Percentiles rank a stretch among this genome's conserved stretches.
Conservation (phyloP, 2,888 invertebrate species). For the Glaucopsyche alexis region DNA sequence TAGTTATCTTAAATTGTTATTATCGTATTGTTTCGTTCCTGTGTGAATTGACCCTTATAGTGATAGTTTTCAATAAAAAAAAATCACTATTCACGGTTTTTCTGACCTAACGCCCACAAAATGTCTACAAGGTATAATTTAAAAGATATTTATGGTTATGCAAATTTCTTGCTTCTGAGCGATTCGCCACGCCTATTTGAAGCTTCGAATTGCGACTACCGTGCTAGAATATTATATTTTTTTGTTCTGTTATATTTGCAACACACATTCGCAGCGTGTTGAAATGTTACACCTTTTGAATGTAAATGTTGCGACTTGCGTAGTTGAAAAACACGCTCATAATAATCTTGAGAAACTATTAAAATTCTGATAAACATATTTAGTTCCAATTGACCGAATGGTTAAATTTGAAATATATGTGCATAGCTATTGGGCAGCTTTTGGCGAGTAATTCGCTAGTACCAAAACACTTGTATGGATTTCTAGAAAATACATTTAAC, state of each 20-base stretch:
- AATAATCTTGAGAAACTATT: not conserved
- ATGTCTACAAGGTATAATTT: not conserved
- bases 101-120: not conserved
- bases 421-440: no score
- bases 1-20: no score
- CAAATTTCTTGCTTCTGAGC: slow-evolving; percentile 22
- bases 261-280: not conserved
- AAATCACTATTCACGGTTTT: not conserved
- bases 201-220: not conserved
- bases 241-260: not conserved
- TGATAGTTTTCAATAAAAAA: not conserved
- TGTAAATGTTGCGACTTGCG: slow-evolving; percentile 2
- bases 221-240: slow-evolving; percentile 14
- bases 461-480: not conserved
- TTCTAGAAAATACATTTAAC: not conserved
- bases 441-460: not conserved
- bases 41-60: no score
- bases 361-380: not conserved
- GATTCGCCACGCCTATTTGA: slow-evolving; percentile 20
- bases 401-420: no score
- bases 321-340: not conserved
- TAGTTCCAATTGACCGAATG: not conserved
- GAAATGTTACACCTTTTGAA: not conserved
- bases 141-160: slow-evolving; percentile 19
- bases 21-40: no score